Conservation (phyloP, 2,888 invertebrate genomes). For the Synergus itoensis region DNA sequence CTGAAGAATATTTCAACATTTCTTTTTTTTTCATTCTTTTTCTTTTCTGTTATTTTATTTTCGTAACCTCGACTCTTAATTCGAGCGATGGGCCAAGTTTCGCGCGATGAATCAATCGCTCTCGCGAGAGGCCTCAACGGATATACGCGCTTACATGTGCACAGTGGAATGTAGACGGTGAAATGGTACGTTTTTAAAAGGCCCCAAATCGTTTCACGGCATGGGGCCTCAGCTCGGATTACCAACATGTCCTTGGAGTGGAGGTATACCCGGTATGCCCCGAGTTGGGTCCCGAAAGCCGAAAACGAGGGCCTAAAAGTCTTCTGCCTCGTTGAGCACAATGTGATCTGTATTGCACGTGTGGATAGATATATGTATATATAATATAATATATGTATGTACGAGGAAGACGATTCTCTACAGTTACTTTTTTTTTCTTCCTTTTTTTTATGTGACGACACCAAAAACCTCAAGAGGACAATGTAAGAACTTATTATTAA, state of each 20-base stretch:
- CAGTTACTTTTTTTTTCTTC: neutral
- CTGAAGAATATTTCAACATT: conserved; percentile 3
- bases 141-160: conserved; percentile 40
- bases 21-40: conserved; percentile 5
- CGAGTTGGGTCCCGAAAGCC: conserved; percentile 49
- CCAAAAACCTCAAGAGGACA: neutral
- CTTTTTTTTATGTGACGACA: neutral
- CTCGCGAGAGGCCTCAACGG: conserved; percentile 29
- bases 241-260: conserved; percentile 74
- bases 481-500: neutral
- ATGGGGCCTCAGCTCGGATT: conserved; percentile 73
- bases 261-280: conserved; percentile 54
- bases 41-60: conserved; percentile 48
- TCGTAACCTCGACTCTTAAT: conserved; percentile 55
- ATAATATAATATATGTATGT: too few species aligned
- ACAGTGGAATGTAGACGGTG: conserved; percentile 64
- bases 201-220: conserved; percentile 71
- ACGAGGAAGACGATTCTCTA: neutral
- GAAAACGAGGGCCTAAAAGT: conserved; percentile 54
- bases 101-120: conserved; percentile 35
- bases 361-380: neutral
- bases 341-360: conserved; percentile 32
- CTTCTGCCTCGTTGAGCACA: conserved; percentile 64
- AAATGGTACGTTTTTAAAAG: conserved; percentile 73
- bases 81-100: conserved; percentile 53